Percentiles rank a stretch among this genome's conserved stretches.
These are phyloP conservation scores for Eilema depressum DNA, from an alignment of 2,888 invertebrate species.

Conservation along the genomic window DNA sequence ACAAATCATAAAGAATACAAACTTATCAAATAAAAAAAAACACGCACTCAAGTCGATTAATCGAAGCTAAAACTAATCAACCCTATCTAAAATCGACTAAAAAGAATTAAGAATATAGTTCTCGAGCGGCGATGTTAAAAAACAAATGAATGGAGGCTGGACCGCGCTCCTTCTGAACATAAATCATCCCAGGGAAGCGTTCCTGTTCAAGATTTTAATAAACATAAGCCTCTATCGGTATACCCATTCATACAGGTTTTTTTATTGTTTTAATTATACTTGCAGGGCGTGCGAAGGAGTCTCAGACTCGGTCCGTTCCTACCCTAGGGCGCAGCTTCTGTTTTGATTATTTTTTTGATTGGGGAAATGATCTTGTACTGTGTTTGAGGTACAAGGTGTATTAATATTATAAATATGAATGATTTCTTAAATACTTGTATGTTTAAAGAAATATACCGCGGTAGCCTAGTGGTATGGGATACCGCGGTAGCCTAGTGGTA, in stretches of 20 bases:
- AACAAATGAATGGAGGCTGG: slow-evolving; percentile 84
- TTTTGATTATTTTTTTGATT: slow-evolving; percentile 29
- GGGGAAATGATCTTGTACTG: slow-evolving; percentile 19
- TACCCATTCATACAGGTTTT: slow-evolving; percentile 80
- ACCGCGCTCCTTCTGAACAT: slow-evolving; percentile 73
- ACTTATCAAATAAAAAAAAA: slow-evolving; percentile 53
- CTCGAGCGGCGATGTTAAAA: slow-evolving; percentile 61
- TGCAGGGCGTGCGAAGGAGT: slow-evolving; percentile 78
- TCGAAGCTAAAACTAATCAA: slow-evolving; percentile 84
- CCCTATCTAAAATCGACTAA: slow-evolving; percentile 70
- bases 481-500: too few relatives aligned
- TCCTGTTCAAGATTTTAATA: slow-evolving; percentile 80
- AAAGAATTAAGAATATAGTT: slow-evolving; percentile 22
- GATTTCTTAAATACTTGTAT: background rate
- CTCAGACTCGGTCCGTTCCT: slow-evolving; percentile 38
- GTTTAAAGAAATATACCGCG: background rate
- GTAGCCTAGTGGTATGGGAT: too few relatives aligned
- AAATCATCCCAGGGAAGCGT: slow-evolving; percentile 80
- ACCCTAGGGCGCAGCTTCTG: slow-evolving; percentile 45
- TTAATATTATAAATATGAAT: background rate
- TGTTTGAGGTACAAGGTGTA: background rate
- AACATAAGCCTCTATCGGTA: slow-evolving; percentile 83
- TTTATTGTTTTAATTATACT: slow-evolving; percentile 80
- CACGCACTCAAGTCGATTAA: slow-evolving; percentile 68
- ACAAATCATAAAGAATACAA: slow-evolving; percentile 60